A percentile compares a stretch with the other conserved stretches of the same genome.
phyloP scores from a whole-genome alignment of 2,113 vertebrate species.

The Apteryx owenii region DNA sequence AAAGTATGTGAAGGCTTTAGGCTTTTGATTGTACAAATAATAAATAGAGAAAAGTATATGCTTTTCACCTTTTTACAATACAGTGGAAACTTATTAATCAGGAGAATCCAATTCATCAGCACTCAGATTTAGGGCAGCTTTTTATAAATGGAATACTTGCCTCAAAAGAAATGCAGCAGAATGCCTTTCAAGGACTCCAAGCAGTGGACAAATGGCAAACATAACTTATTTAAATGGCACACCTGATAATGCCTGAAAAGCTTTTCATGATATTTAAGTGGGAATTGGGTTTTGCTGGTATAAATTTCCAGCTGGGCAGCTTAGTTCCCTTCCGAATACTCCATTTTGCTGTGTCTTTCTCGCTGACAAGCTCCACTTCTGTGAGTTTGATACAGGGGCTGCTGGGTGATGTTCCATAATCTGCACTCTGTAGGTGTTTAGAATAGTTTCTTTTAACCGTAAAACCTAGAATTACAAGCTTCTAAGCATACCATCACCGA shows the following conservation, averaged over 20 bases:
- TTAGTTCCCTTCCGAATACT: not conserved
- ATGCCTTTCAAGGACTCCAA: slow-evolving; percentile 18
- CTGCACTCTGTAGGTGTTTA: not conserved
- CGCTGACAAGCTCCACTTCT: not conserved
- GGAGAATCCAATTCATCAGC: not conserved
- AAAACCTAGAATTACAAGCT: not conserved
- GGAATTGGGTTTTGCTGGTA: not conserved
- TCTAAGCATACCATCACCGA: not conserved
- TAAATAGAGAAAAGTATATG: slow-evolving; percentile 2
- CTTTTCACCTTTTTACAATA: not conserved
- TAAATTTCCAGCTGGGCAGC: not conserved
- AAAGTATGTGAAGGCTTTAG: not conserved
- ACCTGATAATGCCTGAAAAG: not conserved
- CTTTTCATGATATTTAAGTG: not conserved
- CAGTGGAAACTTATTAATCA: slow-evolving; percentile 14
- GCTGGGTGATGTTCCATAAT: not conserved
- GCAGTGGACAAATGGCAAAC: not conserved
- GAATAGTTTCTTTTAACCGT: not conserved
- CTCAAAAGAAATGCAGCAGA: slow-evolving; percentile 16
- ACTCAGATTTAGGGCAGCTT: not conserved
- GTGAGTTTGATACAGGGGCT: not conserved
- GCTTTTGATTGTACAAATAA: slow-evolving; percentile 5
- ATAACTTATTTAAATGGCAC: not conserved
- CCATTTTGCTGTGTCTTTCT: not conserved
- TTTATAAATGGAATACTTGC: slow-evolving; percentile 42